Evolutionary conservation across 1,140 invertebrate species (phyloP), one percentile per base, ranked within the genome.

Genomic region (Drosophila equinoxialis): DNA sequence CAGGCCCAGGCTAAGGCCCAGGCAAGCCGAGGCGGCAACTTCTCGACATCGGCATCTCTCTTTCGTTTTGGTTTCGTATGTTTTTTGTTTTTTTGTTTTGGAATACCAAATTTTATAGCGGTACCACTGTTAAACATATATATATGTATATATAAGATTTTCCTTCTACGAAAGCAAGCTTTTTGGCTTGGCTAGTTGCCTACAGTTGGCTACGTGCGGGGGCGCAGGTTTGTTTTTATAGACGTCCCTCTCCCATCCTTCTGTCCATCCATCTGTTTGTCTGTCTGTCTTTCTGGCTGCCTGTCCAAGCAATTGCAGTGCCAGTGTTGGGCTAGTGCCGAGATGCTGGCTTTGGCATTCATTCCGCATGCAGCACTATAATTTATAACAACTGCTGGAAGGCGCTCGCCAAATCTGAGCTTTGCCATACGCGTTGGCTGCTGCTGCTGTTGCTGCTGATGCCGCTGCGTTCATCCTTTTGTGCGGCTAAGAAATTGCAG

Each of bases 61-160:
- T 51, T 51, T 51, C 45, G 37, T 26, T 26, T 55, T 20, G 35
- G 35, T 37, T 37, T 37, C 35, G 35, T 37, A 10, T 37, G 35
- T 8, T 59, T 57, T 33, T 57, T 17, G n/a, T 13, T 30, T 20
- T 37, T 14, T 65, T 75, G 23, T 78, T 79, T 86, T 87, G 84
- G 84, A 87, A 87, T 87, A 87, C 83, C 84, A 87, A 87, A 87
- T 87, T 87, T 87, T 87, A 87, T 89, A 87, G 83, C 83, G 83
- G 83, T 87, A 83, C 84, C 45, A 87, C 84, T 83, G 84, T 79
- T 83, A 87, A 87, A 87, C 83, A 89, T 86, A 3, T 20, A 30
- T 30, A 30, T 30, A 30, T 86, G 0, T 20, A 10, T 51, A 30
- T 30, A 30, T 30, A 30, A 30, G 30, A 6, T 51, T 51, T 51